phyloP scores from a whole-genome alignment of 2,113 vertebrate species.

The Caranx ignobilis region DNA sequence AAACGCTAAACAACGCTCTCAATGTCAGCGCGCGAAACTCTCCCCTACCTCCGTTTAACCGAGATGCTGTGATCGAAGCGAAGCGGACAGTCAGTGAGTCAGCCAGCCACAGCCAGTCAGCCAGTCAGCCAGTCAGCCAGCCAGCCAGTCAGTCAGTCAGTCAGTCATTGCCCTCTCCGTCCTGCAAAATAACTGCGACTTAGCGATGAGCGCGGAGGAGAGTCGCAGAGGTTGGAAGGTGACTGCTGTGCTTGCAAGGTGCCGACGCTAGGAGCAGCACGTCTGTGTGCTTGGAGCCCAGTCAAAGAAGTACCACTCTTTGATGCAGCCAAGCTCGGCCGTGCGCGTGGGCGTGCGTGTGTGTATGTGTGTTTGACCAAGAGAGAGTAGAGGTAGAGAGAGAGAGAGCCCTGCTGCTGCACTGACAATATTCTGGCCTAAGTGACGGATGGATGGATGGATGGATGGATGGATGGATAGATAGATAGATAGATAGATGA shows the following conservation, averaged over 20 bases:
- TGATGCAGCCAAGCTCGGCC: conserved; percentile 65
- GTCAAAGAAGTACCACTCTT: conserved; percentile 63
- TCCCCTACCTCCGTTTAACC: conserved; percentile 4
- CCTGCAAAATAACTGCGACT: conserved; percentile 61
- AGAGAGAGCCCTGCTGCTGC: not conserved
- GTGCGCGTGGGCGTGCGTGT: not conserved
- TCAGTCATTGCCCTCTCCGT: conserved; percentile 24
- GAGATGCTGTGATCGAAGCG: conserved; percentile 14
- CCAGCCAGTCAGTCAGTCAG: not conserved
- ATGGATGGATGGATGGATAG: conserved; percentile 20
- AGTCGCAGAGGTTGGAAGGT: conserved; percentile 84
- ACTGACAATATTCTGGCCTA: not conserved
- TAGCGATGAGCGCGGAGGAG: conserved; percentile 49
- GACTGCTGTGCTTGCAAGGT: conserved; percentile 79
- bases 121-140: conserved; percentile 3
- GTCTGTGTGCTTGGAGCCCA: conserved; percentile 52
- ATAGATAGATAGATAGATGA: conserved; percentile 26
- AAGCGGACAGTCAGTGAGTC: conserved; percentile 3
- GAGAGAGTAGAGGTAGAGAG: conserved; percentile 10
- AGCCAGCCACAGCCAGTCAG: conserved; percentile 3
- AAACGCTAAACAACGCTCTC: conserved; percentile 10
- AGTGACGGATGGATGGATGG: conserved; percentile 3
- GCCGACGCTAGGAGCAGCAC: conserved; percentile 83
- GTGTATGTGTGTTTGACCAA: not conserved
- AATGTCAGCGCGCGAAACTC: conserved; percentile 11